Conservation (phyloP, 2,113 vertebrate genomes). For the Sylvilagus bachmani region DNA sequence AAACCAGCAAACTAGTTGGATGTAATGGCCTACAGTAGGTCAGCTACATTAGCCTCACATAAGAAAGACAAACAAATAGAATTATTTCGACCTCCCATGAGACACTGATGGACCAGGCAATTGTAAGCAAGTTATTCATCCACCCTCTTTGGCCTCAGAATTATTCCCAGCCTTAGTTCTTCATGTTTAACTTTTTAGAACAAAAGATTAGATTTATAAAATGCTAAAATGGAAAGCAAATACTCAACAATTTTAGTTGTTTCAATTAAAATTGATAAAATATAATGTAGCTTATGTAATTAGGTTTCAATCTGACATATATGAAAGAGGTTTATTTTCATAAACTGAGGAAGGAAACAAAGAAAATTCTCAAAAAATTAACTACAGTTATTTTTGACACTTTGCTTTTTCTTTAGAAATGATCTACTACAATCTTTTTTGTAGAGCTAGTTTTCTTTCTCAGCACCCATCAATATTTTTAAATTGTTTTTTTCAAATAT, state of each 20-base stretch:
- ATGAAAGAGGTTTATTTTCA: constrained; percentile 11
- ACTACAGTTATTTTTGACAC: constrained; percentile 39
- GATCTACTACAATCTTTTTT: neutral
- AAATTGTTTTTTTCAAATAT: neutral
- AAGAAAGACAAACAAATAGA: constrained; percentile 77
- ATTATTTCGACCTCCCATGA: constrained; percentile 65
- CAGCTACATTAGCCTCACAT: constrained; percentile 66
- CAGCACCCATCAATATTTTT: neutral
- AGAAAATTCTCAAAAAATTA: constrained; percentile 56
- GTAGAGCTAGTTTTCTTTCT: neutral
- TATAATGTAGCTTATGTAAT: neutral
- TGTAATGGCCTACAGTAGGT: constrained; percentile 67
- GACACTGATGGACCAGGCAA: constrained; percentile 30
- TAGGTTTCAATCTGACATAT: neutral
- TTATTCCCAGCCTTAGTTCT: constrained; percentile 61
- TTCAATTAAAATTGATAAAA: constrained; percentile 54
- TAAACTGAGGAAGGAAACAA: neutral
- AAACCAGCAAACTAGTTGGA: constrained; percentile 71
- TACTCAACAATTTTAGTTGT: constrained; percentile 30
- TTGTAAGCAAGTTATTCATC: constrained; percentile 42
- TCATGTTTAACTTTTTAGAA: constrained; percentile 60
- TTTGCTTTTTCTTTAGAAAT: constrained; percentile 52
- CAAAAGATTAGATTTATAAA: constrained; percentile 6
- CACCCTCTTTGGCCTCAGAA: constrained; percentile 55
- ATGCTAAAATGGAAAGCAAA: constrained; percentile 60